Base-by-base conservation (phyloP, 2,113 vertebrate species). In the Siphamia tubifer region DNA sequence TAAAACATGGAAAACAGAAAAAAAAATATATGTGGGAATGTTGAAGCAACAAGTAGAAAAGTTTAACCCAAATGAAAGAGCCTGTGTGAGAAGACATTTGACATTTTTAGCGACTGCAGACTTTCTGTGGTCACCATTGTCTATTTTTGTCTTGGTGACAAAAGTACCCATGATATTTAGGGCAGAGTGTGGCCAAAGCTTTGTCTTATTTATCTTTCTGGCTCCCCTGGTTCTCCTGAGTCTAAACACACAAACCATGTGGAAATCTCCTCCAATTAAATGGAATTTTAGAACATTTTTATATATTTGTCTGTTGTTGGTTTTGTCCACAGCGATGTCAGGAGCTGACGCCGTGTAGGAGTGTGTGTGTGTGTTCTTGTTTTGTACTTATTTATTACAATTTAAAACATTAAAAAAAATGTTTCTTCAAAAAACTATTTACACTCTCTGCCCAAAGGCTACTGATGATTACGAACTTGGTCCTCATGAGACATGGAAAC, bases 231-330 rank as follows among this genome's bases (percentile, higher is more conserved):
- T 82, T 82, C 83, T 77, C 75, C 72, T 68, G 39, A 82, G 78
- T 84, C 77, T 87, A 88, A 87, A 85, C 75, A 82, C 65, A 12
- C 53, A 17, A 52, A 55, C 69, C 79, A 86, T 87, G 85, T 89
- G 87, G 87, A 87, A 86, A 89, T 81, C 72, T 82, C 67, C 85
- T 85, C 19, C 80, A 89, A 85, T 85, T 78, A 82, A 82, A 81
- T 17, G n/a, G 75, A 89, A 84, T 83, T 75, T 81, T 68, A 82
- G 80, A 64, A 82, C 79, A 27, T 72, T 80, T 84, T 88, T 80
- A 81, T 85, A 81, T 72, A 80, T 88, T 82, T 81, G 83, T 85
- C 83, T 82, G 70, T 76, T 71, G 85, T 74, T 79, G 86, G 84
- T 85, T 85, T 87, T 83, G 78, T 83, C 72, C 75, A 34, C 69